Base-by-base conservation (phyloP, 2,113 vertebrate genomes). In the Podarcis raffonei region DNA sequence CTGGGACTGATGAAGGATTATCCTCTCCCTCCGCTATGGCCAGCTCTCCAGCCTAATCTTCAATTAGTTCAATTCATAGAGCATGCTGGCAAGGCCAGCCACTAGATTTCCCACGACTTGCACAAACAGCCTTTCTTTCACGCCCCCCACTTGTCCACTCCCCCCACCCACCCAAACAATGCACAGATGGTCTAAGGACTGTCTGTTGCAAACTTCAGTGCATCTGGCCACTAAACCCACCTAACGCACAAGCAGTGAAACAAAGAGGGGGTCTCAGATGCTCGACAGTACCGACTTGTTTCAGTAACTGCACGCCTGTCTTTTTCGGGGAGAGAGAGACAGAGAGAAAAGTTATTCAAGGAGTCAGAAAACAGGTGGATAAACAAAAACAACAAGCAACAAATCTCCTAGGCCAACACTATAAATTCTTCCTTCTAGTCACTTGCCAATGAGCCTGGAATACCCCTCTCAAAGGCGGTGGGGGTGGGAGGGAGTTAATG, bases 1-100 rank as follows among this genome's bases (percentile, higher is more conserved):
- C 94, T 96, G 96, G 96, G 97, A 96, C 93, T 97, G 97, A 98
- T 97, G 97, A 98, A 97, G 97, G 97, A 98, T 98, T 98, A 98
- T 98, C 97, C 96, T 91, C 94, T 95, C 95, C 96, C 95, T 93
- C 96, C 93, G 96, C 95, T 96, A 96, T 91, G 93, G 96, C 95
- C 93, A 97, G 93, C 96, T 97, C 97, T 96, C 91, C 94, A 94
- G 92, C 94, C 97, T 97, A 97, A 97, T 97, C 97, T 97, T 97
- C 97, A 98, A 98, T 98, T 98, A 97, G 97, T 97, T 97, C 96
- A 96, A 97, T 97, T 98, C 96, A 97, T 90, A 93, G 94, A 94
- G 96, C 96, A 95, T 95, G 93, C 96, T 94, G 95, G 94, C 94
- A 95, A 77, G 94, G 95, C 96, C 94, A 94, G 96, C 90, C 95